These are phyloP conservation scores for Hexactinellida sp. DNA, from an alignment of 37 sponge, comb jelly and placozoan genomes.

Conservation along the genomic window DNA sequence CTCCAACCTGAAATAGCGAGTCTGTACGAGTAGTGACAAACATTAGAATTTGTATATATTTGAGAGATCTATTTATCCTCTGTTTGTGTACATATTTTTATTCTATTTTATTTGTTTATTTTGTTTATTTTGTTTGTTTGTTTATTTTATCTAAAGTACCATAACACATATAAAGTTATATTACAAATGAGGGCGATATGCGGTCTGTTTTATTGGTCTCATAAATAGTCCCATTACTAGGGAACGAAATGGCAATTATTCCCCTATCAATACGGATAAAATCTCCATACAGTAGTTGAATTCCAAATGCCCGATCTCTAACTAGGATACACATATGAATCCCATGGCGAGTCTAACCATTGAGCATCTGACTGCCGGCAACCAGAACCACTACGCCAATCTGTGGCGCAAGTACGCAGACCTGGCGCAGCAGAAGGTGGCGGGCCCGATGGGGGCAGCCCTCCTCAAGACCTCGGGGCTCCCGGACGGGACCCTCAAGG, in stretches of 20 bases:
- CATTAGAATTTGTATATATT: neutral
- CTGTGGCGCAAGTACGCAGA: neutral
- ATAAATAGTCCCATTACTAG: no score
- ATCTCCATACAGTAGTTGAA: no score
- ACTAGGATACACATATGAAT: neutral
- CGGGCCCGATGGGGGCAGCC: neutral
- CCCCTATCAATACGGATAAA: no score
- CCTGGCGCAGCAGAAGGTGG: neutral
- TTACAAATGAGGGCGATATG: no score
- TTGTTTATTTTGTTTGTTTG: no score
- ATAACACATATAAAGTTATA: no score
- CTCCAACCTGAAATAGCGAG: neutral
- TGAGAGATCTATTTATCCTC: neutral
- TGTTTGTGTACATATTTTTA: neutral
- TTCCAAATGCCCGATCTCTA: no score
- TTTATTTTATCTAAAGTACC: no score
- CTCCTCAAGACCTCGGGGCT: constrained; percentile 14
- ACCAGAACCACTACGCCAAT: neutral
- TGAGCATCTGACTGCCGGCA: neutral
- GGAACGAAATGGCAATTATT: no score
- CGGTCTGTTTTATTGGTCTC: no score
- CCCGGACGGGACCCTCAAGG: neutral
- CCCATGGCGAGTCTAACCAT: neutral
- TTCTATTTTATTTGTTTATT: no score
- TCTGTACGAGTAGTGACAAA: neutral